phyloP scores from a whole-genome alignment of 1,140 invertebrate species.

The Anthonomus grandis region DNA sequence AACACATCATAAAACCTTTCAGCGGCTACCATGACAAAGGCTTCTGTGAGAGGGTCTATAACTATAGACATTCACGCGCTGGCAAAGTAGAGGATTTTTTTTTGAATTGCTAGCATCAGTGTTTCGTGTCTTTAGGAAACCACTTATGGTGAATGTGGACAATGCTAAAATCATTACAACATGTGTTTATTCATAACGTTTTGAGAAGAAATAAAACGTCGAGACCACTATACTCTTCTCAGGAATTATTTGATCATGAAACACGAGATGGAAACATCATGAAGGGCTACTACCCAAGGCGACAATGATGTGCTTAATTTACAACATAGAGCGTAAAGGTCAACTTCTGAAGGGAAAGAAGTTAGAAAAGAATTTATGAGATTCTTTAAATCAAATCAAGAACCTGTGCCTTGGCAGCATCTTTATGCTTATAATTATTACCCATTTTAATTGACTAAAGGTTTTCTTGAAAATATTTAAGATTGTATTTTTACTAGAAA shows the following conservation, averaged over 20 bases:
- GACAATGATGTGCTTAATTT: too few species aligned
- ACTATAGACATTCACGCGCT: constrained; percentile 46
- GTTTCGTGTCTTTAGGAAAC: neutral
- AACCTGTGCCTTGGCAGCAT: neutral
- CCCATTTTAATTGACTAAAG: neutral
- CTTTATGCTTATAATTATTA: neutral
- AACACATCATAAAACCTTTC: constrained; percentile 51
- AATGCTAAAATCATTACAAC: neutral
- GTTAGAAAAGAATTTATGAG: neutral
- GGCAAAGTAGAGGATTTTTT: constrained; percentile 49
- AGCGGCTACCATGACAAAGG: constrained; percentile 40
- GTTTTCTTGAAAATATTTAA: neutral
- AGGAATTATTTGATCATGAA: neutral
- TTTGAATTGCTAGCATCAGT: neutral
- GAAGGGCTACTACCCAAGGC: neutral
- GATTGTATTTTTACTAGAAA: too few species aligned
- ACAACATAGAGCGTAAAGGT: too few species aligned
- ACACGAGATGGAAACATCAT: neutral
- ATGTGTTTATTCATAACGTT: neutral
- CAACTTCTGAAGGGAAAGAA: too few species aligned
- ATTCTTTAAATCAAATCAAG: neutral
- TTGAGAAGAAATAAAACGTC: neutral
- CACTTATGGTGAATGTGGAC: neutral
- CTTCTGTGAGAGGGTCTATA: constrained; percentile 44
- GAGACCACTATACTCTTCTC: neutral